A percentile compares a stretch with the other conserved stretches of the same genome.
These are phyloP conservation scores for Axis porcinus DNA, from an alignment of 2,113 vertebrate species.

Conservation along the genomic window DNA sequence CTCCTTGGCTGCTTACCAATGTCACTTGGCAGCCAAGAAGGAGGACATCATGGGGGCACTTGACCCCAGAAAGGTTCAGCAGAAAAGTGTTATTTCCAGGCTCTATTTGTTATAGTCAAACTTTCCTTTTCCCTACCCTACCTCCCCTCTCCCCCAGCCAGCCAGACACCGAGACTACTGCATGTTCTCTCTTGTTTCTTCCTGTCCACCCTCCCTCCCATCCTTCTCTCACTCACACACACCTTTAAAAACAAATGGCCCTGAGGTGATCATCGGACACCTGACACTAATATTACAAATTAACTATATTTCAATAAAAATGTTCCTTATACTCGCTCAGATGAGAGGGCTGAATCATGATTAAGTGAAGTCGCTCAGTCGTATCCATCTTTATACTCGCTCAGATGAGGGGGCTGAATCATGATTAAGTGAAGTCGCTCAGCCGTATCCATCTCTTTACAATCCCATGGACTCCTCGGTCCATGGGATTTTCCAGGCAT, in stretches of 20 bases:
- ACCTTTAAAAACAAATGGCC: not conserved
- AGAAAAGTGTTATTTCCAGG: not conserved
- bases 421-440: no score
- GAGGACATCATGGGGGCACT: not conserved
- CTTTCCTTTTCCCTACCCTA: not conserved
- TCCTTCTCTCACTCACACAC: not conserved
- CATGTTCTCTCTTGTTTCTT: not conserved
- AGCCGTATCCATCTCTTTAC: no score
- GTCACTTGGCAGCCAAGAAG: not conserved
- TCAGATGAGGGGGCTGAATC: no score
- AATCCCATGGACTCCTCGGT: no score
- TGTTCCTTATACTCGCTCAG: no score
- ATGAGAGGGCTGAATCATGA: no score
- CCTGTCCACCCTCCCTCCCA: not conserved
- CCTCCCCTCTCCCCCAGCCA: not conserved
- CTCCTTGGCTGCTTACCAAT: not conserved
- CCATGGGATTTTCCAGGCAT: no score
- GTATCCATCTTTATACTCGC: no score
- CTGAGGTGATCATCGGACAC: not conserved
- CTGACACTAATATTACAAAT: not conserved
- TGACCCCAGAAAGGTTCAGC: not conserved
- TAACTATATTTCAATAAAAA: no score
- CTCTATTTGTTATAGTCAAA: not conserved
- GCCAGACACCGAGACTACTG: not conserved
- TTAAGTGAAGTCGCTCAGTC: no score